Evolutionary conservation across 2,888 invertebrate genomes (phyloP).

Genomic region (Microctonus hyperodae): DNA sequence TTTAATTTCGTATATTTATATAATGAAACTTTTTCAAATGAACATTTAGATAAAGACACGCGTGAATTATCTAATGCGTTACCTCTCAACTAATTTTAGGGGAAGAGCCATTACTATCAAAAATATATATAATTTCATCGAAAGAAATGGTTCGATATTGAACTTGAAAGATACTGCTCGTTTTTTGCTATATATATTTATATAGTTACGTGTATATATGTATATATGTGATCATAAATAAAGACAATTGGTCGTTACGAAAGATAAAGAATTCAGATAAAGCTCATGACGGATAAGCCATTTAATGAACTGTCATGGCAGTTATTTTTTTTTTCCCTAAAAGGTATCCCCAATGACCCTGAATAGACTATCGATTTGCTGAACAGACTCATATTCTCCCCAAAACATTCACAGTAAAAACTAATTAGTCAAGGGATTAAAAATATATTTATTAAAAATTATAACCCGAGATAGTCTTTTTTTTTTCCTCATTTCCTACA

Average conservation of each 20-base stretch:
- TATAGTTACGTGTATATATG: neutral
- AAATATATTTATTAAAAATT: too few relatives aligned
- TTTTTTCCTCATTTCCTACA: neutral
- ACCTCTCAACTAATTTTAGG: neutral
- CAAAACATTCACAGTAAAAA: neutral
- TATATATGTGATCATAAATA: conserved; percentile 12
- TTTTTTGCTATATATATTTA: neutral
- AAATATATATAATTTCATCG: neutral
- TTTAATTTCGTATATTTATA: neutral
- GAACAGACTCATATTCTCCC: neutral
- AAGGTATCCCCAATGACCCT: neutral
- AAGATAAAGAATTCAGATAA: conserved; percentile 35
- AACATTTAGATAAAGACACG: neutral
- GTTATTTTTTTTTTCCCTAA: neutral
- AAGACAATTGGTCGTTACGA: conserved; percentile 30
- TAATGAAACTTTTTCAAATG: neutral
- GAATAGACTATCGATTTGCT: neutral
- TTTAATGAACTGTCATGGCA: neutral
- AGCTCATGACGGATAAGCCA: neutral
- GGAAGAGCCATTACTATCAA: neutral
- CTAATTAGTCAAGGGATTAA: neutral
- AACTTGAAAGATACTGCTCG: neutral
- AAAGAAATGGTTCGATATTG: neutral
- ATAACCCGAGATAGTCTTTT: neutral
- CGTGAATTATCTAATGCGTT: conserved; percentile 8